Conservation (phyloP, 2,888 invertebrate genomes). For the Corbicula japonica region DNA sequence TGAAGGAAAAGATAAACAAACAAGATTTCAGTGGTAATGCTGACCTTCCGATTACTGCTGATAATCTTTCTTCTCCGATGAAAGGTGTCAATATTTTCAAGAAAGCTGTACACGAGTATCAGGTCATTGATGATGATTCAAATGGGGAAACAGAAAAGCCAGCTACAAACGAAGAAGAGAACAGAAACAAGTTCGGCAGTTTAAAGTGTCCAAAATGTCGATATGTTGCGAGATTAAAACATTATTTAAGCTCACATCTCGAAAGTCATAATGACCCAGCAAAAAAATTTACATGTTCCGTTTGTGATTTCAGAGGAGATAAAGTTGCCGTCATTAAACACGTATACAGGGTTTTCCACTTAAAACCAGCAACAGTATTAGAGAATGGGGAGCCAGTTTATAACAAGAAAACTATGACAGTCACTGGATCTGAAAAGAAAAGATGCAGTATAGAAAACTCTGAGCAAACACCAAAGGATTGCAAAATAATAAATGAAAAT, state of each 20-base stretch:
- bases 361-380: not conserved
- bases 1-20: constrained; percentile 45
- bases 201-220: constrained; percentile 69
- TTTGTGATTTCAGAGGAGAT: constrained; percentile 58
- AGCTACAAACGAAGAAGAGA: not conserved
- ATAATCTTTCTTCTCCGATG: not conserved
- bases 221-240: constrained; percentile 58
- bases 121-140: constrained; percentile 28
- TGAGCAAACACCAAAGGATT: too few species aligned
- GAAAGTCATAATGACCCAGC: constrained; percentile 46
- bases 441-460: too few species aligned
- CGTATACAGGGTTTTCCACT: constrained; percentile 30
- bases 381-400: constrained; percentile 8
- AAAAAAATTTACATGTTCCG: constrained; percentile 57
- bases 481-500: not conserved
- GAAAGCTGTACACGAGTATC: constrained; percentile 37
- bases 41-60: not conserved
- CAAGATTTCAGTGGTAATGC: constrained; percentile 44
- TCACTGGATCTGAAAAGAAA: too few species aligned
- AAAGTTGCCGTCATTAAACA: constrained; percentile 57
- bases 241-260: constrained; percentile 47
- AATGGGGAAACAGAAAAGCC: constrained; percentile 1
- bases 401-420: too few species aligned
- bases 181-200: not conserved
- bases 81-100: constrained; percentile 12